Evolutionary conservation across 2,797 vertebrate species (phyloP).

Genomic region (Onychomys torridus): DNA sequence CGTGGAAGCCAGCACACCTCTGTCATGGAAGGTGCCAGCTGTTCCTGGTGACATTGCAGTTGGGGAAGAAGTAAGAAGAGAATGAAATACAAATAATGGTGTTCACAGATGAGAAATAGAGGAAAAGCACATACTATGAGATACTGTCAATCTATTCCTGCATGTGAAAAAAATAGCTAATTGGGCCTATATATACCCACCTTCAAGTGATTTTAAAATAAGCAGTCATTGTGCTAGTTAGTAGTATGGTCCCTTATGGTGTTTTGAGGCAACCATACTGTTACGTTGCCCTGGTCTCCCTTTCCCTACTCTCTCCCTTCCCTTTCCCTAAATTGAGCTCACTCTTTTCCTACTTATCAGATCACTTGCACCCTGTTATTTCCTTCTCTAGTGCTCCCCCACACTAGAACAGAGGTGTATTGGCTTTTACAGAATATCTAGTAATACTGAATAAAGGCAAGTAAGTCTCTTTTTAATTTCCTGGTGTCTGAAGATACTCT

Average conservation of each 20-base stretch:
- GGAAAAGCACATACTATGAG: no score
- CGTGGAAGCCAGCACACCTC: neutral
- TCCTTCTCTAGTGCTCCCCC: neutral
- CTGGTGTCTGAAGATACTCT: neutral
- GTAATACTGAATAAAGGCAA: no score
- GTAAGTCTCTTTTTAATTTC: neutral
- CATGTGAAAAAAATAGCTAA: neutral
- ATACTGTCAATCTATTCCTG: neutral
- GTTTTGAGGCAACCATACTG: neutral
- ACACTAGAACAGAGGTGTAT: neutral
- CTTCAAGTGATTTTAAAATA: neutral
- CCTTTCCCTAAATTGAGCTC: neutral
- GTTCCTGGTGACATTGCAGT: neutral
- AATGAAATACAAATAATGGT: neutral
- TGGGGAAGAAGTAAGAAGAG: neutral
- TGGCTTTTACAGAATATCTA: no score
- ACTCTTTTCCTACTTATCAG: neutral
- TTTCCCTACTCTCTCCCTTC: neutral
- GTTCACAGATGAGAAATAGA: neutral
- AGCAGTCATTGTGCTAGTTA: neutral
- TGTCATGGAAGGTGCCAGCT: neutral
- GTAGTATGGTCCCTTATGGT: no score
- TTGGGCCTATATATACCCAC: neutral
- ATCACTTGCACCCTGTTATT: neutral
- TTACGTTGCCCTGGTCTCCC: neutral